phyloP scores from a whole-genome alignment of 2,113 vertebrate genomes.

The Gasterosteus aculeatus region DNA sequence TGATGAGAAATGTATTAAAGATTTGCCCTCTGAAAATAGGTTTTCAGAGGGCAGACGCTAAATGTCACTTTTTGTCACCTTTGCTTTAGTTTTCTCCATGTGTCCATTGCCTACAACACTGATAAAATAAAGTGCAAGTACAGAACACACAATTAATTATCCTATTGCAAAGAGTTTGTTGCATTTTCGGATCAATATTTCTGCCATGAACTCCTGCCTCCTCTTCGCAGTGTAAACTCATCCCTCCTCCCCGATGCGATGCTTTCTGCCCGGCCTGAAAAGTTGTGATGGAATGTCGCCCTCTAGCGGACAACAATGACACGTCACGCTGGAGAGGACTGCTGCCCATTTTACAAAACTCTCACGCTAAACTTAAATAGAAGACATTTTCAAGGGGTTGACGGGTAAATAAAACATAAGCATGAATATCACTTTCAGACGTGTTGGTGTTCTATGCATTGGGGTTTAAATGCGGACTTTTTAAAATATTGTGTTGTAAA shows the following conservation, averaged over 20 bases:
- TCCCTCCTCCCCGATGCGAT: too few relatives aligned
- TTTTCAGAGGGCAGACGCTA: neutral
- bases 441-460: neutral
- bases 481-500: neutral
- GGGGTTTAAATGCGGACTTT: neutral
- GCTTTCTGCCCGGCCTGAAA: neutral
- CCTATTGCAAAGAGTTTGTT: neutral
- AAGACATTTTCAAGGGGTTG: neutral
- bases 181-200: neutral
- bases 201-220: constrained; percentile 8
- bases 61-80: neutral
- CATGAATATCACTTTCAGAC: neutral
- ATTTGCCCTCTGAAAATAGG: neutral
- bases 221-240: constrained; percentile 1
- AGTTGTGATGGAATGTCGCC: constrained; percentile 34
- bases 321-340: neutral
- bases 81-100: neutral
- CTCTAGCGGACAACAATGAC: constrained; percentile 41
- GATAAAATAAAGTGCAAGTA: neutral
- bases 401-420: neutral
- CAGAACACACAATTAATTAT: neutral
- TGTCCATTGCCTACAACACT: neutral
- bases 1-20: neutral
- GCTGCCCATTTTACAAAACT: neutral
- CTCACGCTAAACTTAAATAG: neutral